phyloP scores from a whole-genome alignment of 2,888 invertebrate genomes.

The Galeopsomyia nigrocyanea region DNA sequence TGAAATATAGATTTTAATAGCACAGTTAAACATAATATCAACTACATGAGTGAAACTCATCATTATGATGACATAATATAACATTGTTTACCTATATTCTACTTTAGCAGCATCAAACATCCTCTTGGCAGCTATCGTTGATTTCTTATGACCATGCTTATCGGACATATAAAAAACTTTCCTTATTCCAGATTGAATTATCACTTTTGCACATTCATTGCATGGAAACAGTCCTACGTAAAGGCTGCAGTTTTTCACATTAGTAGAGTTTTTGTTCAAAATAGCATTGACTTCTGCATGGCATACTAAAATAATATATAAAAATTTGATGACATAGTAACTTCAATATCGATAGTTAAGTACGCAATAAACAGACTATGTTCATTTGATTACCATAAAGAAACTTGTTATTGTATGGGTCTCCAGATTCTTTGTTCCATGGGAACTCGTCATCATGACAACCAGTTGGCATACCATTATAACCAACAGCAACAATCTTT shows the following conservation, averaged over 20 bases:
- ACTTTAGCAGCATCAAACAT: conserved; percentile 88
- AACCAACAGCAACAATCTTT: conserved; percentile 93
- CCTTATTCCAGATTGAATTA: conserved; percentile 92
- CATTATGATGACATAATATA: conserved; percentile 18
- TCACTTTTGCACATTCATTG: conserved; percentile 97
- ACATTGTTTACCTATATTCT: conserved; percentile 72
- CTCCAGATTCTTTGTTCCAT: conserved; percentile 81
- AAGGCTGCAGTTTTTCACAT: conserved; percentile 84
- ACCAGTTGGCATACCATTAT: conserved; percentile 96
- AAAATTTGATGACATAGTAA: conserved; percentile 1
- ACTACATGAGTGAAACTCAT: not conserved
- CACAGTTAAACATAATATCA: not conserved
- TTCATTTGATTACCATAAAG: conserved; percentile 79
- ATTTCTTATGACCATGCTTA: conserved; percentile 79
- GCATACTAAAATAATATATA: conserved; percentile 78
- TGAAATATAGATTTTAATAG: conserved; percentile 59
- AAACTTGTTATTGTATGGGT: conserved; percentile 82
- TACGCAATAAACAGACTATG: not conserved
- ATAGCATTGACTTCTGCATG: conserved; percentile 99
- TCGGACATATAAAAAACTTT: conserved; percentile 86
- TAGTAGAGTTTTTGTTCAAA: conserved; percentile 86
- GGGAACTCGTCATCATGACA: conserved; percentile 92
- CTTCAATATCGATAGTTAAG: not conserved
- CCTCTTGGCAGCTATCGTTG: conserved; percentile 81
- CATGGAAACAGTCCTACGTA: conserved; percentile 96